Percentiles rank a stretch among this genome's conserved stretches.
Evolutionary conservation across 2,113 vertebrate species (phyloP).

Genomic region (Marmota monax): DNA sequence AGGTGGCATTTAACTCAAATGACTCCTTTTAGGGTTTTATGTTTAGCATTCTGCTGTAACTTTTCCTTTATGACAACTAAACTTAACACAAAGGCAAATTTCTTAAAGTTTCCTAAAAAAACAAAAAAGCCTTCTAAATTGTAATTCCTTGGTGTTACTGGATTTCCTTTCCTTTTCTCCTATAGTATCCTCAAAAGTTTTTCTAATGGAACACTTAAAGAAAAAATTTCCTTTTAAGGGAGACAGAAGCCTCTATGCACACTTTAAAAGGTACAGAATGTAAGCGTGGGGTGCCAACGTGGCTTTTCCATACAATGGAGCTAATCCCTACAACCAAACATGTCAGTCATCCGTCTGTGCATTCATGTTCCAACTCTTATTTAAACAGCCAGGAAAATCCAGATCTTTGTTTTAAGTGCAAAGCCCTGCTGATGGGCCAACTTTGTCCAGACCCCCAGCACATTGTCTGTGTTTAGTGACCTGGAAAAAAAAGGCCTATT

Average conservation of each 20-base stretch:
- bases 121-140: background rate
- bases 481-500: constrained; percentile 80
- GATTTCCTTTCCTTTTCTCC: background rate
- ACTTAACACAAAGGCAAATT: background rate
- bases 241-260: background rate
- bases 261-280: background rate
- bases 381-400: constrained; percentile 79
- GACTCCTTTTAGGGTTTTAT: background rate
- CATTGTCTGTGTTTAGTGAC: constrained; percentile 84
- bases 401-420: constrained; percentile 81
- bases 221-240: background rate
- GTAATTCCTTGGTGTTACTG: background rate
- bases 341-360: constrained; percentile 79
- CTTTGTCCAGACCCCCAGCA: constrained; percentile 58
- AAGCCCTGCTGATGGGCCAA: constrained; percentile 72
- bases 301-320: constrained; percentile 44
- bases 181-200: background rate
- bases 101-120: background rate
- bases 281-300: constrained; percentile 38
- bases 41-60: background rate
- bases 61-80: background rate
- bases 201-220: background rate
- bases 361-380: constrained; percentile 74
- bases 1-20: constrained; percentile 22
- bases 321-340: constrained; percentile 83